phyloP scores from a whole-genome alignment of 1,140 invertebrate genomes.

The Micrasema minimum region DNA sequence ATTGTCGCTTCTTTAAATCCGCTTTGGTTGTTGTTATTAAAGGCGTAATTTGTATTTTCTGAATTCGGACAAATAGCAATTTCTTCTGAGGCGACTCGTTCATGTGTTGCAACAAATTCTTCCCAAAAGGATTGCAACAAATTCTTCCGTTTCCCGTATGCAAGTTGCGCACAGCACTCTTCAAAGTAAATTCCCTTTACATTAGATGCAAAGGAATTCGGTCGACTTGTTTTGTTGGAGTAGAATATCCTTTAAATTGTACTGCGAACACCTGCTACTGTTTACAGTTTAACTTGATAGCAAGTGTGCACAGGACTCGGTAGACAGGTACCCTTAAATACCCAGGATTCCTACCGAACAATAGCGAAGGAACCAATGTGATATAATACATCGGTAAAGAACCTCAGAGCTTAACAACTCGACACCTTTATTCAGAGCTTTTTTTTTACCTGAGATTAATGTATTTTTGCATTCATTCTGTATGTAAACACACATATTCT shows the following conservation, averaged over 20 bases:
- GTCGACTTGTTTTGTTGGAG: neutral
- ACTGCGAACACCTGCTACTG: constrained; percentile 3
- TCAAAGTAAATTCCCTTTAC: too few species aligned
- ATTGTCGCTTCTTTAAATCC: too few species aligned
- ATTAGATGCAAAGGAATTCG: neutral
- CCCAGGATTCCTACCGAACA: constrained; percentile 17
- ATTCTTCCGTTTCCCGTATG: too few species aligned
- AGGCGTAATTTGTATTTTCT: too few species aligned
- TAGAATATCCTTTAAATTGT: too few species aligned
- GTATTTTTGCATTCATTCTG: constrained; percentile 15
- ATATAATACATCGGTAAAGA: neutral
- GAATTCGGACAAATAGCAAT: too few species aligned
- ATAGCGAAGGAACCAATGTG: neutral
- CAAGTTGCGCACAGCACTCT: too few species aligned
- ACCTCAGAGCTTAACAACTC: constrained; percentile 9
- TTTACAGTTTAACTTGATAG: constrained; percentile 7
- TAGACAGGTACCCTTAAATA: constrained; percentile 4
- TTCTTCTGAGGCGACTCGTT: too few species aligned
- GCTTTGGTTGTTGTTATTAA: too few species aligned
- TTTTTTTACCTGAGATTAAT: constrained; percentile 13
- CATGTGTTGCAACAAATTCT: too few species aligned
- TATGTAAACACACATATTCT: too few species aligned
- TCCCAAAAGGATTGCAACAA: too few species aligned
- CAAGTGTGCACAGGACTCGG: neutral
- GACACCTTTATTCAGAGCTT: constrained; percentile 20